These are phyloP conservation scores for Chromis chromis DNA, from an alignment of 2,797 vertebrate species.

Conservation along the genomic window DNA sequence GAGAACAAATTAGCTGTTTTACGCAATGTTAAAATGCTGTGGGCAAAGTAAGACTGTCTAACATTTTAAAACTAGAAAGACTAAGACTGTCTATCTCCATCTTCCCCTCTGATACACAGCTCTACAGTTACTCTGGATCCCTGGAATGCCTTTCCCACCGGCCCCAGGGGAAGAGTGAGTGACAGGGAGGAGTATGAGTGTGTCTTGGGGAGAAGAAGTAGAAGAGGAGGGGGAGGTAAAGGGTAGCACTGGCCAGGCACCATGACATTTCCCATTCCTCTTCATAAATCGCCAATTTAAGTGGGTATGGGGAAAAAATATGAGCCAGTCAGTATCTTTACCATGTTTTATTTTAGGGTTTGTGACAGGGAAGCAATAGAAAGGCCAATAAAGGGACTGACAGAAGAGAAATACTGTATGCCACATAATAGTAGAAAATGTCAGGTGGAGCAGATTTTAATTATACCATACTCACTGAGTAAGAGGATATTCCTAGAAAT, in stretches of 20 bases:
- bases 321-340: conserved; percentile 45
- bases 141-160: conserved; percentile 76
- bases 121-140: conserved; percentile 68
- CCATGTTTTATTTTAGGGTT: conserved; percentile 54
- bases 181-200: conserved; percentile 65
- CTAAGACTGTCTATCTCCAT: conserved; percentile 15
- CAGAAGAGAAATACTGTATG: conserved; percentile 22
- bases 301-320: conserved; percentile 63
- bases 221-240: conserved; percentile 21
- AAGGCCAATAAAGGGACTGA: conserved; percentile 32
- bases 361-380: conserved; percentile 34
- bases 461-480: conserved; percentile 25
- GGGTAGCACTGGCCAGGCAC: conserved; percentile 57
- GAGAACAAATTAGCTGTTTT: conserved; percentile 62
- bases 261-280: conserved; percentile 82
- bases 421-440: conserved; percentile 20
- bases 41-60: conserved; percentile 49
- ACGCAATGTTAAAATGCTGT: conserved; percentile 45
- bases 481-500: conserved; percentile 20
- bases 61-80: conserved; percentile 36
- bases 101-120: conserved; percentile 57
- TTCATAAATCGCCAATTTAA: conserved; percentile 77
- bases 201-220: conserved; percentile 43
- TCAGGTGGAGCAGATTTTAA: conserved; percentile 42
- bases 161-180: conserved; percentile 72